Base-by-base conservation (phyloP, 2,797 vertebrate genomes). In the Pseudotriccus pelzelni region DNA sequence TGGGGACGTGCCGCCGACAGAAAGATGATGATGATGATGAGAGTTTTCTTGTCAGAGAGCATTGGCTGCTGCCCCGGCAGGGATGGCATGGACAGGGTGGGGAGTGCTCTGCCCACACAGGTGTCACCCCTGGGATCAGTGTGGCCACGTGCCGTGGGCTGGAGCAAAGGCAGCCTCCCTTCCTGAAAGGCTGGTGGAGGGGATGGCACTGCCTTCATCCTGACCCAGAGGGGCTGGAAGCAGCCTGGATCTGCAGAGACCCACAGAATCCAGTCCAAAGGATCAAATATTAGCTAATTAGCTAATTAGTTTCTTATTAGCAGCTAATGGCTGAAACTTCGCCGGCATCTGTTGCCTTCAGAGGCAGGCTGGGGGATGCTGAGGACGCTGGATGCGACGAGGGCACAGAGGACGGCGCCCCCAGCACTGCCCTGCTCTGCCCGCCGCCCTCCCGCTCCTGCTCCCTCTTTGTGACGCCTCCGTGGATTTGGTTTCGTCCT, bases 131-230 rank as follows among this genome's bases (percentile, higher is more conserved):
- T 2, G 1, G 25, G 47, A 5, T 14, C 32, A 5, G 16, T 0
- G 1, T 3, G 52, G 22, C 11, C 63, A 15, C 62, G 3, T 15
- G 2, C 8, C 3, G 0, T 1, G 1, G 59, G 12, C 28, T 0
- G 1, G 18, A 30, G 30, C 30, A 32, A 13, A 18, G 55, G 55
- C 58, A 10, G 7, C 2, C 18, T 21, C 20, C 53, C 19, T 8
- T 14, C 46, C n/a, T 0, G 0, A 20, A 25, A 36, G 36, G 4
- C n/a, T 27, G 2, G 8, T 1, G 56, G 9, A 6, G 68, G 25
- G 4, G 43, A 1, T 8, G 37, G 69, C 60, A 3, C 24, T 4
- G 66, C 70, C 82, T 36, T 17, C 77, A 14, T 30, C 56, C 14
- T 4, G 50, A 19, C 24, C 25, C 39, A 9, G 34, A 19, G 2